Base-by-base conservation (phyloP, 2,113 vertebrate genomes). In the Carlito syrichta region DNA sequence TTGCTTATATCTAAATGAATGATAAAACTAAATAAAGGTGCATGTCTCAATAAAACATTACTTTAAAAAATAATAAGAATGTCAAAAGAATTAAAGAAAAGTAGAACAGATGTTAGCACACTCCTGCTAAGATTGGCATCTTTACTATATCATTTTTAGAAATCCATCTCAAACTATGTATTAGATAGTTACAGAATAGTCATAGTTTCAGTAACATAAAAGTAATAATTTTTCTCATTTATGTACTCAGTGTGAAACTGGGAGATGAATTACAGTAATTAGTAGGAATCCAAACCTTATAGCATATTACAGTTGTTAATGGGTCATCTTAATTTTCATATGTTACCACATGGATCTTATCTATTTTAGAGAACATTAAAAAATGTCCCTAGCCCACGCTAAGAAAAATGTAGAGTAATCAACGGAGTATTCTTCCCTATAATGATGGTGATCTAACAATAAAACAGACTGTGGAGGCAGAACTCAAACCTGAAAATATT, bases 161-260 rank as follows among this genome's bases (percentile, higher is more conserved):
- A 85, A 38, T 92, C 32, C 43, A 30, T 69, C 32, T 81, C 78
- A 30, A 89, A 68, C 56, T 87, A 58, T 3, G 43, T 63, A 77
- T 90, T 76, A 96, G 48, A 86, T 91, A n/a, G 77, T 62, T 86
- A 96, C 20, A 48, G 35, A 52, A 56, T 74, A 94, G 48, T 66
- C 92, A 85, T 32, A 94, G 58, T 77, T 97, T 89, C 62, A 93
- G 8, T 63, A 90, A 54, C 77, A 86, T 81, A 94, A 94, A 98
- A 88, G 92, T 95, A 97, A 89, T 86, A 48, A n/a, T 87, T 96
- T 94, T 78, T 66, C 68, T 87, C n/a, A 92, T 40, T 94, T 97
- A 90, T 68, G 50, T 90, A 73, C 63, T 91, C 79, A 87, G 43
- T 60, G 19, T 93, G 78, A 84, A 94, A 16, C 0, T 96, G 62